Conservation (phyloP, 1,140 invertebrate genomes). For the Drosophila lacteicornis region DNA sequence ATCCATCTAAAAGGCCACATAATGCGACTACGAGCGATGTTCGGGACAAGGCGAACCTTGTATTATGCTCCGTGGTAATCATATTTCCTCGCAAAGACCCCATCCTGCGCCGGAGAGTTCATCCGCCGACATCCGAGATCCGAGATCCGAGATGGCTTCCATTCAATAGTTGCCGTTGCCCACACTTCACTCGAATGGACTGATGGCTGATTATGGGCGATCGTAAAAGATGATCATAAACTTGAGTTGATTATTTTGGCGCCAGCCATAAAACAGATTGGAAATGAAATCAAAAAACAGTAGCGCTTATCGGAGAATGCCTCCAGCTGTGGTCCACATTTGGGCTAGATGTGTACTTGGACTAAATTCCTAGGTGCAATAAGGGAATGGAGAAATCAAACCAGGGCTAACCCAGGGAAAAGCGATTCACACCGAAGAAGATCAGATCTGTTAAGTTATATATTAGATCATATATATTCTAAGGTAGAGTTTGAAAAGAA, state of each 20-base stretch:
- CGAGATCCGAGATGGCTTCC: not conserved
- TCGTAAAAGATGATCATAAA: constrained; percentile 70
- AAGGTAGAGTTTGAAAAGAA: not conserved
- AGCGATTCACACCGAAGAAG: not conserved
- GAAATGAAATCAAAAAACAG: constrained; percentile 47
- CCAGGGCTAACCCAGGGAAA: not conserved
- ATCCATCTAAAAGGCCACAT: constrained; percentile 34
- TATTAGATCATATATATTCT: not conserved
- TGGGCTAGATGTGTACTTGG: constrained; percentile 34
- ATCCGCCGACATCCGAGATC: not conserved
- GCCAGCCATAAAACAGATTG: constrained; percentile 72
- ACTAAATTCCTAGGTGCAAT: not conserved
- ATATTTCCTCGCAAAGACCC: not conserved
- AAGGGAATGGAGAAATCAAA: not conserved
- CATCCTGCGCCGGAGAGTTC: constrained; percentile 11
- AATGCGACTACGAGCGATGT: not conserved
- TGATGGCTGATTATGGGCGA: constrained; percentile 35
- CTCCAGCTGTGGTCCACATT: constrained; percentile 32
- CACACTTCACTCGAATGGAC: constrained; percentile 27
- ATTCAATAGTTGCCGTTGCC: constrained; percentile 35
- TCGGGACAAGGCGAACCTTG: not conserved
- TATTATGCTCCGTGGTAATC: constrained; percentile 13
- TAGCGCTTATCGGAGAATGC: constrained; percentile 48
- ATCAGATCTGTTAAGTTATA: not conserved
- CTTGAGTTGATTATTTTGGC: constrained; percentile 65